Evolutionary conservation across 2,113 vertebrate species (phyloP), one percentile per base, ranked within the genome.

Genomic region (Pimephales promelas): DNA sequence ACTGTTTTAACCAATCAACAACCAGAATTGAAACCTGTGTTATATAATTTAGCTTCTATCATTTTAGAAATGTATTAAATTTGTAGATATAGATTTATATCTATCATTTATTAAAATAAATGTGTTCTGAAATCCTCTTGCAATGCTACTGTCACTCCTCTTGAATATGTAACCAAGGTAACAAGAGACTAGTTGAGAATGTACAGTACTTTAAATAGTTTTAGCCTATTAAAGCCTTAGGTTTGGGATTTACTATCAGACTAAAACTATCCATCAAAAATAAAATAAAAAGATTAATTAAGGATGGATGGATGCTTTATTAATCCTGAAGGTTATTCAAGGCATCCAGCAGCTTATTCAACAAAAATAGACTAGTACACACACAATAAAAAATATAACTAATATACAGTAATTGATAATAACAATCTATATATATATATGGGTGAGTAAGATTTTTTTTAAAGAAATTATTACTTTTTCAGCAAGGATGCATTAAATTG

Each of bases 81-180:
- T 10, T 43, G 3, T 28, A 5, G 24, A 28, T 75, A 54, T 22
- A 22, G 18, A 22, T 54, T 5, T 11, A 22, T 54, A 28, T 49
- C 10, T 75, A 56, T 10, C 14, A 4, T 75, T 34, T 56, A 36
- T 34, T 62, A 28, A 62, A 79, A 79, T 47, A 62, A n/a, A 47
- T 24, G 54, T 18, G 36, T 26, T 28, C 8, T 79, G n/a, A 79
- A 28, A 18, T 79, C 40, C 76, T 47, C 76, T 79, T 10, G 62
- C 28, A 45, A 20, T 36, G 20, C 11, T 10, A 76, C 34, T 34
- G n/a, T 59, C 13, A 61, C 16, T 62, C 24, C 54, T 62, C n/a
- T 45, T 79, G 76, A 79, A 62, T 79, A 47, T 61, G 76, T 62
- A 79, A 79, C 76, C 76, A 62, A 79, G 76, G 76, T 79, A 79